Base-by-base conservation (phyloP, 2,797 vertebrate genomes). In the Pagetopsis macropterus region DNA sequence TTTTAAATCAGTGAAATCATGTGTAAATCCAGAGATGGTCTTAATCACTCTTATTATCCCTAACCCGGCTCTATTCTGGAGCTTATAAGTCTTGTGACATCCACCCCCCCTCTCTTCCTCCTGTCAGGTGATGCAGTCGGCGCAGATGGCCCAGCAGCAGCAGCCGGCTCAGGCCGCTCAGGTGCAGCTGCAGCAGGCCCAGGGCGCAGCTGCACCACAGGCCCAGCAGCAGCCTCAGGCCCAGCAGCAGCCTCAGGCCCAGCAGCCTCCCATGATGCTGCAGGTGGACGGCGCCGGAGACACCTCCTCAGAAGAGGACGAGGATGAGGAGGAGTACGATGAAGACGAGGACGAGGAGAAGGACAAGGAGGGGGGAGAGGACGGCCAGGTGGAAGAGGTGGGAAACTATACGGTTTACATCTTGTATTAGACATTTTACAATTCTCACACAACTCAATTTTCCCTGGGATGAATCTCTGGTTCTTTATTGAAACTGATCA, bases 351-450 rank as follows among this genome's bases (percentile, higher is more conserved):
- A 98, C 3, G 98, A 99, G 85, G 97, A 99, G 89, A 99, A 99
- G 85, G 97, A 99, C 84, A 99, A 99, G 84, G 97, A 98, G 41
- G 97, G 95, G 3, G 96, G 94, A 67, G 98, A 99, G 91, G 98
- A 99, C 21, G 97, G 98, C 10, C 98, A 99, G 87, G 98, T 99
- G 48, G 98, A 99, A 86, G 98, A 99, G 96, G 98, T 99, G 91
- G 14, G 86, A 3, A 6, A 65, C 33, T 37, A 37, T 37, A 37
- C 33, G 33, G 33, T 27, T 27, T 27, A 27, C 27, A 27, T 27
- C 27, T 27, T 27, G 27, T 27, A 27, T 27, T 27, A 27, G 27
- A 27, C 27, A 27, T 27, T 27, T 27, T 27, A 27, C 27, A 27
- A 27, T 27, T 27, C 27, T 27, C 27, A 27, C 27, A 27, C 27